A percentile compares a stretch with the other conserved stretches of the same genome.
These are phyloP conservation scores for Apotomis betuletana DNA, from an alignment of 2,888 invertebrate species.

Conservation along the genomic window DNA sequence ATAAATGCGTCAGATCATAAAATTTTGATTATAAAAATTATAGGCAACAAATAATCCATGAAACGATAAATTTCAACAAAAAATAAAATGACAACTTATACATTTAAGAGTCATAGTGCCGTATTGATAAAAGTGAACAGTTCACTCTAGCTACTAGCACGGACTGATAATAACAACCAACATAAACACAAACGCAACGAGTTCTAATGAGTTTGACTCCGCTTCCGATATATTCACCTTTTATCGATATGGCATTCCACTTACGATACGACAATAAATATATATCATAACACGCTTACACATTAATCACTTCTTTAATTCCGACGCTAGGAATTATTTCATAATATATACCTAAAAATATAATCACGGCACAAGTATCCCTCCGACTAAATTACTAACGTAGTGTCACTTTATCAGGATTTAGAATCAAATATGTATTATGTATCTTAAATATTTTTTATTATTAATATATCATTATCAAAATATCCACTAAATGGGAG, in stretches of 20 bases:
- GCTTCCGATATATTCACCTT: slow-evolving; percentile 79
- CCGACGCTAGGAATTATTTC: slow-evolving; percentile 84
- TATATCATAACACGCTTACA: slow-evolving; percentile 81
- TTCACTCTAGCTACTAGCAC: slow-evolving; percentile 63
- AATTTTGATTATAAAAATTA: slow-evolving; percentile 82
- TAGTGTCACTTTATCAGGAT: slow-evolving; percentile 84
- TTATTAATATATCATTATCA: slow-evolving; percentile 84
- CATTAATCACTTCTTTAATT: slow-evolving; percentile 84
- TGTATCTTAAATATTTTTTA: slow-evolving; percentile 84
- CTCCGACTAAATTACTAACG: slow-evolving; percentile 84
- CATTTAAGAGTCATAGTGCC: slow-evolving; percentile 79
- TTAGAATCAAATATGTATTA: slow-evolving; percentile 85
- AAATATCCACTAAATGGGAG: slow-evolving; percentile 85
- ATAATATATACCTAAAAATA: slow-evolving; percentile 84
- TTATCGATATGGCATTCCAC: slow-evolving; percentile 84
- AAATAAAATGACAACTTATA: slow-evolving; percentile 79
- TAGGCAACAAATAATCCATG: slow-evolving; percentile 80
- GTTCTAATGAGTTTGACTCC: slow-evolving; percentile 81
- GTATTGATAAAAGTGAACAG: slow-evolving; percentile 83
- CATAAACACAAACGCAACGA: slow-evolving; percentile 75
- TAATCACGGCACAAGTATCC: slow-evolving; percentile 85
- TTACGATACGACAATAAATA: slow-evolving; percentile 84
- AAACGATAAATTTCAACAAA: slow-evolving; percentile 83
- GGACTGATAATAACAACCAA: slow-evolving; percentile 70
- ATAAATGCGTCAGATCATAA: slow-evolving; percentile 84